Evolutionary conservation across 1,140 invertebrate species (phyloP).

Genomic region (Teleopsis dalmanni): DNA sequence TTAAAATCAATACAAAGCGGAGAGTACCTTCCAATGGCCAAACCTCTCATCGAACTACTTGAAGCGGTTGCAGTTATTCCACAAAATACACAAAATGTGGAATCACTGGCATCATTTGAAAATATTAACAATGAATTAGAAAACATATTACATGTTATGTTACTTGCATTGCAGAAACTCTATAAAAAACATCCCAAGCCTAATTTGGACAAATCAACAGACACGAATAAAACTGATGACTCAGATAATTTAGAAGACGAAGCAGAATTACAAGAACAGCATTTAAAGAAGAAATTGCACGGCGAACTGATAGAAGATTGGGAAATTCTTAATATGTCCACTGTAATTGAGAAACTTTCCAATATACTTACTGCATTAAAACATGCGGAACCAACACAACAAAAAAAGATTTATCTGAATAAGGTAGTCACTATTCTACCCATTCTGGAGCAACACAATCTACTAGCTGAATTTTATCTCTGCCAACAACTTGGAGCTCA

Average conservation of each 20-base stretch:
- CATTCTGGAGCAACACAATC: constrained; percentile 69
- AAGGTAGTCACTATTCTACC: constrained; percentile 49
- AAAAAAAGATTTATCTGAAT: constrained; percentile 24
- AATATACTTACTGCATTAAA: constrained; percentile 33
- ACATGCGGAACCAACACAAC: constrained; percentile 13
- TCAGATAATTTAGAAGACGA: constrained; percentile 5
- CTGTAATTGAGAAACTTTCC: constrained; percentile 44
- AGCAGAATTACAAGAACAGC: constrained; percentile 47
- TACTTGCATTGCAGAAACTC: constrained; percentile 60
- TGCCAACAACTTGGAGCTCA: constrained; percentile 67
- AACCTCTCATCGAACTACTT: constrained; percentile 22
- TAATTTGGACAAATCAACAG: background rate
- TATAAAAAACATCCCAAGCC: constrained; percentile 56
- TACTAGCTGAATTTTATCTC: constrained; percentile 70
- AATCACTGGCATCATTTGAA: constrained; percentile 14
- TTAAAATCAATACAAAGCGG: constrained; percentile 11
- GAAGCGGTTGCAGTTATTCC: background rate
- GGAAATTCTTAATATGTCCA: constrained; percentile 47
- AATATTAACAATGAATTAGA: constrained; percentile 45
- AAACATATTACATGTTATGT: constrained; percentile 52
- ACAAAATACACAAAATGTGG: no score
- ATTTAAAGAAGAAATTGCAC: constrained; percentile 56
- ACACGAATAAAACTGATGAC: background rate
- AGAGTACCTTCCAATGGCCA: constrained; percentile 26
- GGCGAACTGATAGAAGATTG: constrained; percentile 54